Percentiles rank a stretch among this genome's conserved stretches.
These are phyloP conservation scores for Bursaphelenchus okinawaensis DNA, from an alignment of 2,888 invertebrate species.

Conservation along the genomic window DNA sequence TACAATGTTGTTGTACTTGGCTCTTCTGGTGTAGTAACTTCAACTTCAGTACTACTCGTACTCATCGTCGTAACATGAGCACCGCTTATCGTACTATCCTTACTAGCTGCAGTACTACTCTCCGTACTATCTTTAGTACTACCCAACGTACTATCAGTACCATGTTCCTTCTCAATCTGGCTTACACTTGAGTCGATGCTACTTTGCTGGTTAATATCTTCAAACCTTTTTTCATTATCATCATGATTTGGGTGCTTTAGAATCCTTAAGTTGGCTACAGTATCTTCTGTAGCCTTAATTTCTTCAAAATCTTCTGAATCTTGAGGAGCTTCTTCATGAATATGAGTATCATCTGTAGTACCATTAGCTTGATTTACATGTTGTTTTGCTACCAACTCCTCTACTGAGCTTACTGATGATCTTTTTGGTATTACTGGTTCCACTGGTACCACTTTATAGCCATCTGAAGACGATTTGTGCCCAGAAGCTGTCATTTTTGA, in stretches of 20 bases:
- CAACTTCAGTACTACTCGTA: background rate
- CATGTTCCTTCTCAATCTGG: background rate
- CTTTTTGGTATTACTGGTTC: too few relatives aligned
- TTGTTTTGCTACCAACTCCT: too few relatives aligned
- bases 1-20: constrained; percentile 16
- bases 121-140: background rate
- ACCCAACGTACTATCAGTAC: background rate
- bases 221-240: background rate
- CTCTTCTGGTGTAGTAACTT: background rate
- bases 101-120: background rate
- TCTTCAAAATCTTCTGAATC: too few relatives aligned
- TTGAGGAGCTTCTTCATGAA: background rate
- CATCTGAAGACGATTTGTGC: too few relatives aligned
- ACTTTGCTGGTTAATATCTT: background rate
- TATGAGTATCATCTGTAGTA: background rate
- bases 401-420: too few relatives aligned
- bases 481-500: too few relatives aligned
- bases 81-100: constrained; percentile 13
- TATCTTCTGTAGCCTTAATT: too few relatives aligned
- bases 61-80: constrained; percentile 19
- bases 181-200: too few relatives aligned
- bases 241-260: background rate
- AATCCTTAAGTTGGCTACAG: background rate
- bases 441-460: background rate
- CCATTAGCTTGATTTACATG: too few relatives aligned